phyloP scores from a whole-genome alignment of 2,113 vertebrate species.

The Bubo scandiacus region DNA sequence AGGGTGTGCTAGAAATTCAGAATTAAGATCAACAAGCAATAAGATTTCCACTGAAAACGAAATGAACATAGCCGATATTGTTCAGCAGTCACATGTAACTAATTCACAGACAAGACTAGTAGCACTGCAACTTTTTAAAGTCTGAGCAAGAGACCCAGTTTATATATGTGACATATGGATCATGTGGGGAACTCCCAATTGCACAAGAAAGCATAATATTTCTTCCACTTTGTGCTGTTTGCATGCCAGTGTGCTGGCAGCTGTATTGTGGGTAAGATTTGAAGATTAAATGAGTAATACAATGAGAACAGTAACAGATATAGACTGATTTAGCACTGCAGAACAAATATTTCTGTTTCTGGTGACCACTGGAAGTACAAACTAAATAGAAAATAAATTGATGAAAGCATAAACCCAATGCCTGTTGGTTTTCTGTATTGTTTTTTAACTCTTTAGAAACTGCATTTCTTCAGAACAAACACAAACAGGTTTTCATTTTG shows the following conservation, averaged over 20 bases:
- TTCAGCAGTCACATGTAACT: background rate
- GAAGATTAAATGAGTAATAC: slow-evolving; percentile 45
- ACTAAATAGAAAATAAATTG: background rate
- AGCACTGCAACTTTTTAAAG: background rate
- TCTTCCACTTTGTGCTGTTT: slow-evolving; percentile 45
- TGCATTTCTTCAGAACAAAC: slow-evolving; percentile 20
- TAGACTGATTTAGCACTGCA: slow-evolving; percentile 10
- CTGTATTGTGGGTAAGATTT: slow-evolving; percentile 39
- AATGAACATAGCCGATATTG: background rate
- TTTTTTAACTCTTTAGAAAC: slow-evolving; percentile 34
- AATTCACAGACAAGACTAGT: background rate
- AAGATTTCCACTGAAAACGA: background rate
- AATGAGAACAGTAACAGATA: slow-evolving; percentile 41
- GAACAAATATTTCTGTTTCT: slow-evolving; percentile 35
- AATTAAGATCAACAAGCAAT: background rate
- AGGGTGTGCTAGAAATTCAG: background rate
- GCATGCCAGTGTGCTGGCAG: slow-evolving; percentile 13
- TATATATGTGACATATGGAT: slow-evolving; percentile 13
- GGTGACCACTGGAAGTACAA: slow-evolving; percentile 18
- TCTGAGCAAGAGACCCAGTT: background rate
- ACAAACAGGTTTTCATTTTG: slow-evolving; percentile 49
- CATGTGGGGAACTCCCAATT: background rate
- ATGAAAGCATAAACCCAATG: slow-evolving; percentile 21
- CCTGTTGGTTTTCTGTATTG: background rate
- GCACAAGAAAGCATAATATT: slow-evolving; percentile 43